Base-by-base conservation (phyloP, 2,797 vertebrate species). In the Crenuchus spilurus region DNA sequence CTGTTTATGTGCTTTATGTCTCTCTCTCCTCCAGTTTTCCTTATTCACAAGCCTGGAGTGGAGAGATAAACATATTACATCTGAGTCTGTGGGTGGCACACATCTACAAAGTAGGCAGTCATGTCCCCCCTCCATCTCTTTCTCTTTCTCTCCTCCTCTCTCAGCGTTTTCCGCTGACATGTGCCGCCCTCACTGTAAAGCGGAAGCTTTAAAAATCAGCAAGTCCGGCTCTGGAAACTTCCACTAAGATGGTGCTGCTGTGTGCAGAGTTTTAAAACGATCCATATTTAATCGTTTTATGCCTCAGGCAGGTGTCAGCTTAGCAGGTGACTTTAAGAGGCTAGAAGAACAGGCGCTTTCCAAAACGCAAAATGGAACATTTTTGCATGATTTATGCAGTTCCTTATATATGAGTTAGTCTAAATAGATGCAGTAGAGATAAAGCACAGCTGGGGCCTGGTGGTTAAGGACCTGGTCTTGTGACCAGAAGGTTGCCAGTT, bases 41-140 rank as follows among this genome's bases (percentile, higher is more conserved):
- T 14, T 51, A 18, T 48, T 39, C 33, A 39, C 33, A 39, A 39
- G 84, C 84, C 85, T 89, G 85, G 85, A 78, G 81, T 81, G 70
- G 35, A 44, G 74, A 85, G 88, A 92, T 91, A 90, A 89, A 88
- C 82, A 83, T 48, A 75, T 74, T 77, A 76, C 76, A 86, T 90
- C 82, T 83, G 86, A 90, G 86, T 91, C 87, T 88, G 84, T 84
- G 80, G 84, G 87, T 82, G 87, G 85, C 81, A 84, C 76, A 74
- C 77, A 80, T 85, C 82, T 79, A 87, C 86, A 87, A 86, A 86
- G 84, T 76, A 85, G 70, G 72, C 87, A 87, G 89, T 89, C 84
- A 87, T 80, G 75, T 86, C 83, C 83, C 85, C 84, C 87, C 82
- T 81, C 35, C 2, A 4, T 74, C 18, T 55, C 0, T 66, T 10